Conservation (phyloP, 2,888 invertebrate species). For the Pristionchus maxplancki region DNA sequence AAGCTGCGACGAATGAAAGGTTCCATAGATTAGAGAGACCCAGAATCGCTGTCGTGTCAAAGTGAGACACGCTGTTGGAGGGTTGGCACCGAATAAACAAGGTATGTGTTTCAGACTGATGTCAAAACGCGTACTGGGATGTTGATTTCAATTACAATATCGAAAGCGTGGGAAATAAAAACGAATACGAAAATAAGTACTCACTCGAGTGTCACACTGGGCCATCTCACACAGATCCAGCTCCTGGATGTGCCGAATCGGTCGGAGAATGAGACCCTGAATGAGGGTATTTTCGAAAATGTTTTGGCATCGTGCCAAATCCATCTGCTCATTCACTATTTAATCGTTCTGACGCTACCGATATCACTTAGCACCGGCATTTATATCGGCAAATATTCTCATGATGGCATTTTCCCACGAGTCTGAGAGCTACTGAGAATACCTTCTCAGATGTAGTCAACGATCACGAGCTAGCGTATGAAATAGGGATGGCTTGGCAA, state of each 20-base stretch:
- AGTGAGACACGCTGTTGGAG: too few relatives aligned
- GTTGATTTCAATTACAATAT: too few relatives aligned
- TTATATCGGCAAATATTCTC: background rate
- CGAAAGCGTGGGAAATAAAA: too few relatives aligned
- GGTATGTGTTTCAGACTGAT: background rate
- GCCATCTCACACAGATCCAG: conserved; percentile 13
- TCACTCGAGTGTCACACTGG: background rate
- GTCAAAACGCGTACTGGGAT: background rate
- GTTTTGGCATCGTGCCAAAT: background rate
- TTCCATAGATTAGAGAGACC: too few relatives aligned
- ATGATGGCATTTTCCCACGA: background rate
- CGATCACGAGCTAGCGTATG: background rate
- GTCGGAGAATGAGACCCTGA: background rate
- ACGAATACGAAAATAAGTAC: background rate
- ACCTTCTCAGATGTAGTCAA: background rate
- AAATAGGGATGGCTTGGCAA: too few relatives aligned
- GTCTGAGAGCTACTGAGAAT: background rate
- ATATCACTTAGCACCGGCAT: background rate
- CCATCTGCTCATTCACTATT: too few relatives aligned
- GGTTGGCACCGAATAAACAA: too few relatives aligned
- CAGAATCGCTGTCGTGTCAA: too few relatives aligned
- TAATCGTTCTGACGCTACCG: too few relatives aligned
- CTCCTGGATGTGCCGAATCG: background rate
- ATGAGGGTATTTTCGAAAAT: too few relatives aligned
- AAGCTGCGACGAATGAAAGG: too few relatives aligned